phyloP scores from a whole-genome alignment of 2,888 invertebrate species.

The Agriopis marginaria region DNA sequence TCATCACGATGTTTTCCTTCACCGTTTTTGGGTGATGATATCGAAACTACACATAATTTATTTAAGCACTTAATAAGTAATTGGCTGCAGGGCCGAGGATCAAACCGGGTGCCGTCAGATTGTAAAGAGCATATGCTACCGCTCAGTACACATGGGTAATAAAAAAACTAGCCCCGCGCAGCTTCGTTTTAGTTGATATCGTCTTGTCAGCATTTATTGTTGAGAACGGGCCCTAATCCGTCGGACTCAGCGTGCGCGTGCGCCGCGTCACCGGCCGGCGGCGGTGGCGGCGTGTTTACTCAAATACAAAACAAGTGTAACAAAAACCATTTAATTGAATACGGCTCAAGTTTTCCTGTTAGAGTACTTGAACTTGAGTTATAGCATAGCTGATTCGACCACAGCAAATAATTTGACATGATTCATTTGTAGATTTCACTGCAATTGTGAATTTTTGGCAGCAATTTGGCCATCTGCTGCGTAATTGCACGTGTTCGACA shows the following conservation, averaged over 20 bases:
- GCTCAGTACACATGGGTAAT: too few species aligned
- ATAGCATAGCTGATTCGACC: conserved; percentile 2
- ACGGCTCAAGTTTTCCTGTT: conserved; percentile 34
- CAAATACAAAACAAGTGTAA: conserved; percentile 13
- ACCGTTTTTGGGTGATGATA: too few species aligned
- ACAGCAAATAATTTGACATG: conserved; percentile 3
- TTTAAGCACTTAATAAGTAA: too few species aligned
- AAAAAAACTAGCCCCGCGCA: too few species aligned
- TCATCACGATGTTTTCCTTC: too few species aligned
- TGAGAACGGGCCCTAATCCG: conserved; percentile 8
- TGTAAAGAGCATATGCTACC: too few species aligned
- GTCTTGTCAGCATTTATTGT: too few species aligned
- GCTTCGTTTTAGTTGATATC: too few species aligned
- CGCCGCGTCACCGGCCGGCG: conserved; percentile 16
- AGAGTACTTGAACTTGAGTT: conserved; percentile 7
- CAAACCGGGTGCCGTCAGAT: too few species aligned
- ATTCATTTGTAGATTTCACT: conserved; percentile 3
- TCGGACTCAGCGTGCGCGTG: conserved; percentile 2
- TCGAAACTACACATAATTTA: too few species aligned
- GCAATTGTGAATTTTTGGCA: not conserved
- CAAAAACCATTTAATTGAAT: conserved; percentile 39
- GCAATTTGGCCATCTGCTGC: not conserved
- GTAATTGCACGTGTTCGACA: too few species aligned
- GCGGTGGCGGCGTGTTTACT: conserved; percentile 11
- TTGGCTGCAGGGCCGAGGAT: too few species aligned